Conservation (phyloP, 92 coral and sea anemone species). For the Porites evermanni region DNA sequence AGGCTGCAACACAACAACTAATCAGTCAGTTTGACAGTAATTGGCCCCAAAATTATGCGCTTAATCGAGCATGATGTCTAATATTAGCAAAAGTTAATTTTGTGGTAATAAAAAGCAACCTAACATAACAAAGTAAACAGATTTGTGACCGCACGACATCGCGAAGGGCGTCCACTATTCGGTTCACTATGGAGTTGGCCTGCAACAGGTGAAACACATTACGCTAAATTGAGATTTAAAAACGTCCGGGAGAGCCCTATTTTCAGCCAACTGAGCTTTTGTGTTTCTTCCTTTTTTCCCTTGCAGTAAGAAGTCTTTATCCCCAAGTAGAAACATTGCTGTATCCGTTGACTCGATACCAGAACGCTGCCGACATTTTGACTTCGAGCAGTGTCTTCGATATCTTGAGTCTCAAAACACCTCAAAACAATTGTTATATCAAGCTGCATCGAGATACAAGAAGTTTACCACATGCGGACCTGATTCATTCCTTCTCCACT, state of each 20-base stretch:
- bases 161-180: not conserved
- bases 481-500: conserved; percentile 13
- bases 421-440: not conserved
- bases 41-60: not conserved
- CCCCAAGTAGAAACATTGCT: conserved; percentile 5
- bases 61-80: not conserved
- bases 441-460: not conserved
- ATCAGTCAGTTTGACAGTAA: not conserved
- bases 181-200: not conserved
- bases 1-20: too few species aligned
- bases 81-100: not conserved
- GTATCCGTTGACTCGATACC: not conserved
- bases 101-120: not conserved
- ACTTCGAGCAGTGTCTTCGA: not conserved
- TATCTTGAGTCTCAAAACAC: conserved; percentile 16
- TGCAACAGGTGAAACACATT: not conserved
- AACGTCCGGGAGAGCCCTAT: not conserved
- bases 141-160: not conserved
- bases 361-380: not conserved
- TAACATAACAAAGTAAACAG: not conserved
- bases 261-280: too few species aligned
- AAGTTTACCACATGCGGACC: not conserved
- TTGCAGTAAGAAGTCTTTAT: not conserved
- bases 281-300: not conserved
- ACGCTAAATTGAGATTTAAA: not conserved